phyloP scores from a whole-genome alignment of 2,113 vertebrate species.

The Ptilorrhoa leucosticta region DNA sequence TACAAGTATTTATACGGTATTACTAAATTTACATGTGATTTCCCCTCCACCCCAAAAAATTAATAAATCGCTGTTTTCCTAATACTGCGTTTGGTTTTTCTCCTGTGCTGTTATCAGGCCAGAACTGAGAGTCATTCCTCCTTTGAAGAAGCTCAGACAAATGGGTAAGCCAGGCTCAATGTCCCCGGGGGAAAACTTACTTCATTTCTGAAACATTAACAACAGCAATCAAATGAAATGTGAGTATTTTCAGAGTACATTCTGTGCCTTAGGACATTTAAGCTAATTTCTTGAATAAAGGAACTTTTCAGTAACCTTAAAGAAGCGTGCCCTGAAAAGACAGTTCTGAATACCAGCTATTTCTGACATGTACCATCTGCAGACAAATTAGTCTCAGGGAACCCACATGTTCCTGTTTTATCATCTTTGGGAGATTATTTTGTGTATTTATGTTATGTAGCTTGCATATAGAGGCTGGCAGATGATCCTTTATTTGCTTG shows the following conservation, averaged over 20 bases:
- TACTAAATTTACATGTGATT: constrained; percentile 39
- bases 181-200: constrained; percentile 56
- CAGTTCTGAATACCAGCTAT: constrained; percentile 54
- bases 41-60: background rate
- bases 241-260: constrained; percentile 71
- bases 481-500: background rate
- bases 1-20: background rate
- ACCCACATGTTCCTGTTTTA: background rate
- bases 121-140: constrained; percentile 19
- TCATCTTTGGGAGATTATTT: background rate
- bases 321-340: constrained; percentile 59
- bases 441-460: background rate
- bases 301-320: constrained; percentile 69
- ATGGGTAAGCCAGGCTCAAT: constrained; percentile 55
- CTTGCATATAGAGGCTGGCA: background rate
- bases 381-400: constrained; percentile 25
- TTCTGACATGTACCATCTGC: constrained; percentile 48
- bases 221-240: constrained; percentile 73
- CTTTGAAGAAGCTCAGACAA: constrained; percentile 65
- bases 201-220: constrained; percentile 73
- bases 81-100: constrained; percentile 3
- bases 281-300: constrained; percentile 68
- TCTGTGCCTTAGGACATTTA: constrained; percentile 68
- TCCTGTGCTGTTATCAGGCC: constrained; percentile 42
- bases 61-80: constrained; percentile 10